These are phyloP conservation scores for Synanthedon myopaeformis DNA, from an alignment of 2,888 invertebrate species.

Conservation along the genomic window DNA sequence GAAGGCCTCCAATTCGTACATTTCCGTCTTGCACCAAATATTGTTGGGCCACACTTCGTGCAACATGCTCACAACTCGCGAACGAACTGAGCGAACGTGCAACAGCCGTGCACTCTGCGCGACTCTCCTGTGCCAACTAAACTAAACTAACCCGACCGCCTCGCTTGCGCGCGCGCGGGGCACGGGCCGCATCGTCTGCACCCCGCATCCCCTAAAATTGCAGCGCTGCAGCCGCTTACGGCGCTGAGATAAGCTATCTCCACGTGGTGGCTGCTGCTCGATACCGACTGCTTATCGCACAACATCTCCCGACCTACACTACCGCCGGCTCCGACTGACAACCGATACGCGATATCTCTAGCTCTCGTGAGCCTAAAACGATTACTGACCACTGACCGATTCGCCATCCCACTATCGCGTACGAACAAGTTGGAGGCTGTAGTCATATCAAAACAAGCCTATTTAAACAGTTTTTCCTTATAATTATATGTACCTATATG, in stretches of 20 bases:
- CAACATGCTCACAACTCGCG: slow-evolving; percentile 25
- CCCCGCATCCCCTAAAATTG: slow-evolving; percentile 14
- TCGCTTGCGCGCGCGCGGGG: slow-evolving; percentile 7
- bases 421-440: too few relatives aligned
- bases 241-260: slow-evolving; percentile 4
- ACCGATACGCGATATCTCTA: neutral
- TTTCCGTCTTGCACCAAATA: slow-evolving; percentile 35
- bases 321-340: slow-evolving; percentile 7
- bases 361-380: too few relatives aligned
- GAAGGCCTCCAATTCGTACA: slow-evolving; percentile 45
- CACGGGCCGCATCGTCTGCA: slow-evolving; percentile 13
- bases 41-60: slow-evolving; percentile 46
- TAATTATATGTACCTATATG: too few relatives aligned
- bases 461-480: too few relatives aligned
- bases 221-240: slow-evolving; percentile 6
- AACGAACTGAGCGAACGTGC: neutral
- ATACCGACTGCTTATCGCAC: slow-evolving; percentile 5
- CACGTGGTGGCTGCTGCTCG: neutral
- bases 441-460: too few relatives aligned
- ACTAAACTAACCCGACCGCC: neutral
- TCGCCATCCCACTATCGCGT: too few relatives aligned
- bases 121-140: neutral
- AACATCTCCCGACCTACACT: slow-evolving; percentile 15
- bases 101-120: neutral
- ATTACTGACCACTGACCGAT: too few relatives aligned